Conservation (phyloP, 2,113 vertebrate species). For the Sus scrofa region T2T-Sscrofa CM000826.6:130446501-130447000, state of each 20-base stretch:
- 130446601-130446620: not conserved
- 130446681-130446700: not conserved
- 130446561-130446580: not conserved
- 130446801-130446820: not conserved
- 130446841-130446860: conserved; percentile 3
- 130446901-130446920: not conserved
- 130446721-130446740: not conserved
- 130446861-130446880: not conserved
- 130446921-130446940: not conserved
- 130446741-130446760: not conserved
- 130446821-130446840: not conserved
- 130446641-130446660: not conserved
- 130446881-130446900: not conserved
- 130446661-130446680: not conserved
- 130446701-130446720: not conserved
- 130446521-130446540: not conserved
- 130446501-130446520: not conserved
- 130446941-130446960: not conserved
- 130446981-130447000: not conserved
- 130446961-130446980: not conserved
- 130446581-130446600: not conserved
- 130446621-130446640: not conserved
- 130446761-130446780: not conserved
- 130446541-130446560: not conserved
- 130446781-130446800: not conserved